Percentiles rank a stretch among this genome's conserved stretches.
These are phyloP conservation scores for Homarus americanus DNA, from an alignment of 1,140 invertebrate species.

Conservation along the genomic window DNA sequence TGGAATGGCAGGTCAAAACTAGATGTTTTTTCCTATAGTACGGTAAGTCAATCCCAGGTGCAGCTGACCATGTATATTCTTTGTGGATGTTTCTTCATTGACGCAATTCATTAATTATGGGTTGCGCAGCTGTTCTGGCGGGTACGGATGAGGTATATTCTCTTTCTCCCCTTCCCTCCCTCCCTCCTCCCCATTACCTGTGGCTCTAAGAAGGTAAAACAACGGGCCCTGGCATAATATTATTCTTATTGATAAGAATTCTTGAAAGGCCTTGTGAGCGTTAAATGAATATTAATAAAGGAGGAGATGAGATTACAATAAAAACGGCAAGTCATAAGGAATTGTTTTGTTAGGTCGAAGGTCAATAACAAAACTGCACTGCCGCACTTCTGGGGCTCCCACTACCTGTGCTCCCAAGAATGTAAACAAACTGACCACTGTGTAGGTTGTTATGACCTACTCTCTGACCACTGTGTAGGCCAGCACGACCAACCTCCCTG, in stretches of 20 bases:
- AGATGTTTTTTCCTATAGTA: background rate
- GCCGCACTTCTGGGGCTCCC: background rate
- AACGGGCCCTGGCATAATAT: background rate
- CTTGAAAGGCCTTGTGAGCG: background rate
- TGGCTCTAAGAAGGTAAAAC: constrained; percentile 9
- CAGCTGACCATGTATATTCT: background rate
- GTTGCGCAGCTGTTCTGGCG: background rate
- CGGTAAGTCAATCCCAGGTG: background rate
- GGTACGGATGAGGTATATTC: too few relatives aligned
- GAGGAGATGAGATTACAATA: background rate
- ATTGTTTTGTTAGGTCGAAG: constrained; percentile 7
- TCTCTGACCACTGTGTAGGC: too few relatives aligned
- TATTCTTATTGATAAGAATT: background rate
- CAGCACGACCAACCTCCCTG: too few relatives aligned
- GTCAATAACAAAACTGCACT: background rate
- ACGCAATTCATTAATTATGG: constrained; percentile 3
- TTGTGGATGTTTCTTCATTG: background rate
- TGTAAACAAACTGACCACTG: too few relatives aligned
- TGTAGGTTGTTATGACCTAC: too few relatives aligned
- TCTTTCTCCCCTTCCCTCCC: background rate
- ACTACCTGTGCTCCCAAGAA: background rate
- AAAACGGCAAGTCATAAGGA: background rate
- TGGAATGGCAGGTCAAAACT: background rate
- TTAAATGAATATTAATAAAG: constrained; percentile 15
- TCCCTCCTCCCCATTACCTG: background rate